Percentiles rank a stretch among this genome's conserved stretches.
phyloP scores from a whole-genome alignment of 2,888 invertebrate genomes.

The Odontocolon sp. region DNA sequence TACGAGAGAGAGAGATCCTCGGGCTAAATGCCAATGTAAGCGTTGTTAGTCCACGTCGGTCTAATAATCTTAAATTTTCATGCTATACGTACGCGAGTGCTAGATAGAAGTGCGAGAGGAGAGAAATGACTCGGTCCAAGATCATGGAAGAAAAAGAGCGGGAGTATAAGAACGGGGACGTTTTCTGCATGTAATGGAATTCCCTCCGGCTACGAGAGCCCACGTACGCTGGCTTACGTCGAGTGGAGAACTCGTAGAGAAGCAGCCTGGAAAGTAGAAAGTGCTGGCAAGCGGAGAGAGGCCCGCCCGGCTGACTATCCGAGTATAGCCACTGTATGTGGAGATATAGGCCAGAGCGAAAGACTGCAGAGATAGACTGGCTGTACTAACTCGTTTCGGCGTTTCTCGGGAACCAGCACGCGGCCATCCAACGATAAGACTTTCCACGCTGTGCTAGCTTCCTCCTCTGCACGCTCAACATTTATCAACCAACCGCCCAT shows the following conservation, averaged over 20 bases:
- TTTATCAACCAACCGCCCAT: constrained; percentile 53
- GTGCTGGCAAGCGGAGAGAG: neutral
- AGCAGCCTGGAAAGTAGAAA: constrained; percentile 30
- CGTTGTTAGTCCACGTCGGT: too few relatives aligned
- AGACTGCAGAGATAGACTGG: constrained; percentile 17
- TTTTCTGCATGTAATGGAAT: constrained; percentile 71
- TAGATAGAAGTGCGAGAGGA: too few relatives aligned
- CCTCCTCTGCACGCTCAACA: constrained; percentile 57
- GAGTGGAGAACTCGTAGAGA: constrained; percentile 30
- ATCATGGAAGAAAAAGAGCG: too few relatives aligned
- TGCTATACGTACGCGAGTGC: too few relatives aligned
- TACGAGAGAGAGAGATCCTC: too few relatives aligned
- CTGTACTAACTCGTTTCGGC: constrained; percentile 10
- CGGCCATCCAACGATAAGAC: constrained; percentile 53
- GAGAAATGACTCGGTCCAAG: too few relatives aligned
- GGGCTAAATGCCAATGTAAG: too few relatives aligned
- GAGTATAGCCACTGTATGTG: constrained; percentile 1
- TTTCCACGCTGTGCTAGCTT: constrained; percentile 46
- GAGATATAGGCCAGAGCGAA: constrained; percentile 27
- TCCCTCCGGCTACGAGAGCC: constrained; percentile 64
- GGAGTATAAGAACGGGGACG: too few relatives aligned
- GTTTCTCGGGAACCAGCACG: constrained; percentile 25
- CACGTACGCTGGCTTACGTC: constrained; percentile 40
- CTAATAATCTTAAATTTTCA: too few relatives aligned
- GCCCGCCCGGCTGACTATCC: neutral